These are phyloP conservation scores for Vandiemenella viatica DNA, from an alignment of 2,888 invertebrate species.

Conservation along the genomic window DNA sequence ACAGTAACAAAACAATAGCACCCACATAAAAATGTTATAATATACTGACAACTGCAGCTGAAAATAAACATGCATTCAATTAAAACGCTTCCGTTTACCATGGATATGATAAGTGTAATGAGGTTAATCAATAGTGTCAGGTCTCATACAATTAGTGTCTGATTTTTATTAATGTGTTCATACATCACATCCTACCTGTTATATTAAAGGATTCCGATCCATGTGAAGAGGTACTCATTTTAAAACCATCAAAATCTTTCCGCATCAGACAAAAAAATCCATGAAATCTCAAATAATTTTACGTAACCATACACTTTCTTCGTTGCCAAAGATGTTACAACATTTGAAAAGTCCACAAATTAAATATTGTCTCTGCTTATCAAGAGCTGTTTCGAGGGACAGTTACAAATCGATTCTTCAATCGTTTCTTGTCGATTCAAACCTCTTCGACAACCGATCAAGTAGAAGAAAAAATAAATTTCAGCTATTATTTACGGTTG, in stretches of 20 bases:
- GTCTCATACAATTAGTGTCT: not conserved
- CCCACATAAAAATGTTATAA: not conserved
- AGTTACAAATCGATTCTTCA: no score
- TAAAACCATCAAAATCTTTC: constrained; percentile 1
- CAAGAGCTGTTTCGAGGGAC: no score
- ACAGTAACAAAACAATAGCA: no score
- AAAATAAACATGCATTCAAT: not conserved
- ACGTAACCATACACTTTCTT: not conserved
- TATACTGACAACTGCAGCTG: not conserved
- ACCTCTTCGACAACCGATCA: no score
- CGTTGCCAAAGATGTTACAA: no score
- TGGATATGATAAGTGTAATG: not conserved
- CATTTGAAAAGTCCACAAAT: no score
- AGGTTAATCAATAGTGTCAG: not conserved
- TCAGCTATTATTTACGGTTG: no score
- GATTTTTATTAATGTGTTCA: not conserved
- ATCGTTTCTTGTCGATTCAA: no score
- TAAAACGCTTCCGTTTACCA: not conserved
- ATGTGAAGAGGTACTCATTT: constrained; percentile 18
- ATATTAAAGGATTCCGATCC: constrained; percentile 17
- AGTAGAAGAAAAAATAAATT: no score
- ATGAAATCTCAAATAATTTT: not conserved
- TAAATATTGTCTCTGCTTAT: no score
- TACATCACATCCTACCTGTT: constrained; percentile 12
- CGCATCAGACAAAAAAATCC: not conserved